phyloP scores from a whole-genome alignment of 1,140 invertebrate genomes.

The Stegodyphus mimosarum region DNA sequence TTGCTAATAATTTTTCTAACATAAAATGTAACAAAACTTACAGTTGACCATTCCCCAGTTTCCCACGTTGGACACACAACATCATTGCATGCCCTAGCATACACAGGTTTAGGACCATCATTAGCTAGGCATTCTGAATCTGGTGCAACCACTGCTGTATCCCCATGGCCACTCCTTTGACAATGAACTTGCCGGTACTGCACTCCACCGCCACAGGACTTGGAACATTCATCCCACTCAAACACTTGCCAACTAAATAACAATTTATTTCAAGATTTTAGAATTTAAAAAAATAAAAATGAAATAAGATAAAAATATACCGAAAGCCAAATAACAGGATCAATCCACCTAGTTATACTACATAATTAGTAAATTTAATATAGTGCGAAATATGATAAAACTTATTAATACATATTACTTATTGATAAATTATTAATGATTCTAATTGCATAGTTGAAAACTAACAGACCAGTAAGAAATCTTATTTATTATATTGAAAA shows the following conservation, averaged over 20 bases:
- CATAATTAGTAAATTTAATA: no score
- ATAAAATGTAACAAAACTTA: constrained; percentile 69
- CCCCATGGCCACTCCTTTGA: constrained; percentile 77
- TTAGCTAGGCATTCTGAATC: constrained; percentile 76
- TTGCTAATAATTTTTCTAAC: no score
- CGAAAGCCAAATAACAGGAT: no score
- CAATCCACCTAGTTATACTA: no score
- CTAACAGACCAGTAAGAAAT: no score
- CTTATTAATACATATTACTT: no score
- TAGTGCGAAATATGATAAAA: no score
- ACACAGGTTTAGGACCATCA: constrained; percentile 77
- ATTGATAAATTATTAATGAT: no score
- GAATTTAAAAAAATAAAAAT: no score
- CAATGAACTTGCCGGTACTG: constrained; percentile 77
- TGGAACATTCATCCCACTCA: constrained; percentile 84
- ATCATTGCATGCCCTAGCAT: constrained; percentile 80
- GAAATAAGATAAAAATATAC: no score
- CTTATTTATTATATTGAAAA: no score
- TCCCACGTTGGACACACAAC: constrained; percentile 86
- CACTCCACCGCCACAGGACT: constrained; percentile 83
- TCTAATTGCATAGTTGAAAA: no score
- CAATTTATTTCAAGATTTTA: neutral
- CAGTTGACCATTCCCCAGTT: constrained; percentile 85
- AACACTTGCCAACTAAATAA: constrained; percentile 76
- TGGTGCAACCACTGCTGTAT: constrained; percentile 75